These are phyloP conservation scores for Lithophane semibrunnea DNA, from an alignment of 2,888 invertebrate species.

Conservation along the genomic window DNA sequence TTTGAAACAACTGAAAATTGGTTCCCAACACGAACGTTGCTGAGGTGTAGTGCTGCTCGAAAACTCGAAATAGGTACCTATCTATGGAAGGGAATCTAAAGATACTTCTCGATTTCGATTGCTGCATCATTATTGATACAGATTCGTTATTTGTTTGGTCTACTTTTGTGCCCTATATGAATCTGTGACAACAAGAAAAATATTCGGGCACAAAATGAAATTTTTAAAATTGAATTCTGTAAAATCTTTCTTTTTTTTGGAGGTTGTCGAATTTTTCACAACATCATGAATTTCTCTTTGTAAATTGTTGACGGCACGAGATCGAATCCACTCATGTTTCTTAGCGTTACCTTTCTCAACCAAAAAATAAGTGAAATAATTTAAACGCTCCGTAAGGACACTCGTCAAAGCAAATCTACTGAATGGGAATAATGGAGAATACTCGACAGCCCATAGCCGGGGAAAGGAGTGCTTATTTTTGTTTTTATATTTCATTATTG, in stretches of 20 bases:
- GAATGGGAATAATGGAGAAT: constrained; percentile 88
- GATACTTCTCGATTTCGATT: constrained; percentile 30
- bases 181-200: no score
- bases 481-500: constrained; percentile 90
- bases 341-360: constrained; percentile 61
- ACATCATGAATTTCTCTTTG: not conserved
- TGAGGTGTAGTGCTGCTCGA: constrained; percentile 37
- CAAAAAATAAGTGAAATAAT: constrained; percentile 78
- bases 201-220: not conserved
- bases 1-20: constrained; percentile 42
- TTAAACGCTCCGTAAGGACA: constrained; percentile 85
- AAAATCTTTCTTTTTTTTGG: not conserved
- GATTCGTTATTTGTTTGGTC: constrained; percentile 10
- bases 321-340: constrained; percentile 47
- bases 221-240: not conserved
- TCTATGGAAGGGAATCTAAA: constrained; percentile 28
- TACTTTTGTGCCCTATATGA: not conserved
- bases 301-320: constrained; percentile 3
- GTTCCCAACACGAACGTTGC: constrained; percentile 20
- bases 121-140: constrained; percentile 39
- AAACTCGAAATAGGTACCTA: constrained; percentile 1
- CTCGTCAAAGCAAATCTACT: constrained; percentile 85
- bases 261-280: not conserved
- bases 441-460: constrained; percentile 82
- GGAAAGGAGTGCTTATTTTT: constrained; percentile 87